A percentile compares a stretch with the other conserved stretches of the same genome.
Conservation (phyloP, 2,888 invertebrate genomes). For the Archips crataeganus region DNA sequence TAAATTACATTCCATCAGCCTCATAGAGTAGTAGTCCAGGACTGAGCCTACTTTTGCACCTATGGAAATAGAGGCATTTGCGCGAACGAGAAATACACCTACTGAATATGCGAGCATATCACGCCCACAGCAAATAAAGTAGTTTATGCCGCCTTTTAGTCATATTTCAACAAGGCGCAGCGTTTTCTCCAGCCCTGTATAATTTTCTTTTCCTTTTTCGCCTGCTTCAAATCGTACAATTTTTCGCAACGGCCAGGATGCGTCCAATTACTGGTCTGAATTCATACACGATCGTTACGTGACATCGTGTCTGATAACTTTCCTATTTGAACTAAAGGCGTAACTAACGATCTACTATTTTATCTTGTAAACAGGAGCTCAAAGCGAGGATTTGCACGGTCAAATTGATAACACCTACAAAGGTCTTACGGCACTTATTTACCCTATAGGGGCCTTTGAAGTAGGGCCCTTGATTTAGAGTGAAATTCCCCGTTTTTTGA, state of each 20-base stretch:
- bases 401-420: conserved; percentile 58
- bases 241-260: conserved; percentile 1
- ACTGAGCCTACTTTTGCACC: background rate
- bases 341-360: conserved; percentile 15
- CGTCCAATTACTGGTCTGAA: background rate
- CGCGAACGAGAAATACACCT: background rate
- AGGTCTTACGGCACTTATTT: conserved; percentile 42
- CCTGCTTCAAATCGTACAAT: background rate
- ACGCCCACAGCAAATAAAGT: background rate
- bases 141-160: background rate
- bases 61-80: background rate
- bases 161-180: background rate
- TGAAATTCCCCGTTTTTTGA: conserved; percentile 31
- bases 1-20: background rate
- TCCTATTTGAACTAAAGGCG: background rate
- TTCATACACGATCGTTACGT: background rate
- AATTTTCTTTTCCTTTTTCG: background rate
- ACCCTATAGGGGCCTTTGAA: conserved; percentile 43
- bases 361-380: conserved; percentile 13
- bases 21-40: background rate
- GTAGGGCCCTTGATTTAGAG: conserved; percentile 46
- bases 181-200: background rate
- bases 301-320: background rate
- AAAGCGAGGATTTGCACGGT: conserved; percentile 61
- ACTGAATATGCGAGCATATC: background rate